A percentile compares a stretch with the other conserved stretches of the same genome.
Evolutionary conservation across 2,113 vertebrate species (phyloP).

Genomic region (Muntiacus reevesi): DNA sequence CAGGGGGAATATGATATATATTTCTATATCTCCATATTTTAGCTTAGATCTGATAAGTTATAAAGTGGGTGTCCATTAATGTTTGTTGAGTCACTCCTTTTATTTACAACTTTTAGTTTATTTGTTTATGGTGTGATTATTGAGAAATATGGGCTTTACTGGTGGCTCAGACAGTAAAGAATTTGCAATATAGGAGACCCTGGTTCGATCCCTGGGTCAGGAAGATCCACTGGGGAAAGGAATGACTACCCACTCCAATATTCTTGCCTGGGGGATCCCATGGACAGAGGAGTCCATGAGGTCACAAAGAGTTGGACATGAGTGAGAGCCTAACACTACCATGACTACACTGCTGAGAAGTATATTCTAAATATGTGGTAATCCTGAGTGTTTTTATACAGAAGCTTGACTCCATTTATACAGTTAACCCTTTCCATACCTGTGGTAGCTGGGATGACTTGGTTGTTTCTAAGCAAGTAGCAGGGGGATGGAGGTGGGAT

Average conservation of each 20-base stretch:
- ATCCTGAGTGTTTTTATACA: background rate
- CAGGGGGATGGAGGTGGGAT: background rate
- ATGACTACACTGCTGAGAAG: too few relatives aligned
- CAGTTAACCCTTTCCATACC: background rate
- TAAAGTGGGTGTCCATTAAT: background rate
- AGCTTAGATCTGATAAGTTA: background rate
- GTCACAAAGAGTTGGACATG: too few relatives aligned
- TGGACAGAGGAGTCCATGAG: too few relatives aligned
- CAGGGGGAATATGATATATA: background rate
- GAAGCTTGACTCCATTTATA: background rate
- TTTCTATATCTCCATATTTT: background rate
- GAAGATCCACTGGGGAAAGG: too few relatives aligned
- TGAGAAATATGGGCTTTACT: background rate
- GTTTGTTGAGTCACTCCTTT: background rate
- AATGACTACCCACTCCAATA: too few relatives aligned
- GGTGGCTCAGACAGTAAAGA: too few relatives aligned
- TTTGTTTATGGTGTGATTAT: background rate
- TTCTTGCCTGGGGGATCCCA: too few relatives aligned
- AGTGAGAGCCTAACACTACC: too few relatives aligned
- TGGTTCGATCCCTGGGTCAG: too few relatives aligned
- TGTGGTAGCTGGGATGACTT: background rate
- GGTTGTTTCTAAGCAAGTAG: background rate
- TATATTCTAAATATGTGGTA: background rate
- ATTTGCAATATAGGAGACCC: too few relatives aligned
- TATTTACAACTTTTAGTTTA: background rate